Evolutionary conservation across 2,888 invertebrate species (phyloP).

Genomic region (Sphaerophoria rueppellii): DNA sequence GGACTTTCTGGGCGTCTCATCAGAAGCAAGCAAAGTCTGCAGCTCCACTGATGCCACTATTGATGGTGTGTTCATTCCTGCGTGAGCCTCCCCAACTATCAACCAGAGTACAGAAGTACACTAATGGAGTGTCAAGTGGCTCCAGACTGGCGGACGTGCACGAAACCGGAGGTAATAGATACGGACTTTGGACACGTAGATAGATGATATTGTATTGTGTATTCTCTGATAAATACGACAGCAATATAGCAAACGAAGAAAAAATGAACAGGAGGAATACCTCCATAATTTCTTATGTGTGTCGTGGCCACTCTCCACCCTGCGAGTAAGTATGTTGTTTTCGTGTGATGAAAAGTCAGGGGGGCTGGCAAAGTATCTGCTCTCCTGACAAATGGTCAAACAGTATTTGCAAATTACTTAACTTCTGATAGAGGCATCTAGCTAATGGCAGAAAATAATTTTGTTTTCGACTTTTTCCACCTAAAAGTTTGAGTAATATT

Average conservation of each 20-base stretch:
- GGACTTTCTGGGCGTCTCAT: slow-evolving; percentile 17
- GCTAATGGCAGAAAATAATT: slow-evolving; percentile 19
- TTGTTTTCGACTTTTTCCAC: background rate
- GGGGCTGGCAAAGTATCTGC: too few species aligned
- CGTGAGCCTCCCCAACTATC: slow-evolving; percentile 69
- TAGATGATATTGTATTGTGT: slow-evolving; percentile 68
- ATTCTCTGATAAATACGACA: slow-evolving; percentile 36
- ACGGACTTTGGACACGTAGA: slow-evolving; percentile 72
- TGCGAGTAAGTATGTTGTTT: slow-evolving; percentile 7
- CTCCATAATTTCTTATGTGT: slow-evolving; percentile 44
- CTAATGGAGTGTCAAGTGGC: slow-evolving; percentile 74
- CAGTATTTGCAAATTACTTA: slow-evolving; percentile 43
- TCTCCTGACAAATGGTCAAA: slow-evolving; percentile 47
- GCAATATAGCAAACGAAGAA: background rate
- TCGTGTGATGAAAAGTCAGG: slow-evolving; percentile 1
- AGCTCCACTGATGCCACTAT: slow-evolving; percentile 12
- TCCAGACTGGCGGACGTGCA: slow-evolving; percentile 74
- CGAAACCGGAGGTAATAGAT: slow-evolving; percentile 69
- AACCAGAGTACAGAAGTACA: background rate
- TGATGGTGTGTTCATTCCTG: slow-evolving; percentile 67
- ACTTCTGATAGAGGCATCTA: slow-evolving; percentile 17
- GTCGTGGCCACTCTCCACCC: slow-evolving; percentile 32
- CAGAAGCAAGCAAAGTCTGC: slow-evolving; percentile 37
- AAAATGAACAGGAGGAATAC: slow-evolving; percentile 10
- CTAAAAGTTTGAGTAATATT: too few species aligned